Conservation (phyloP, 2,797 vertebrate species). For the Petrocephalus schoutedeni region DNA sequence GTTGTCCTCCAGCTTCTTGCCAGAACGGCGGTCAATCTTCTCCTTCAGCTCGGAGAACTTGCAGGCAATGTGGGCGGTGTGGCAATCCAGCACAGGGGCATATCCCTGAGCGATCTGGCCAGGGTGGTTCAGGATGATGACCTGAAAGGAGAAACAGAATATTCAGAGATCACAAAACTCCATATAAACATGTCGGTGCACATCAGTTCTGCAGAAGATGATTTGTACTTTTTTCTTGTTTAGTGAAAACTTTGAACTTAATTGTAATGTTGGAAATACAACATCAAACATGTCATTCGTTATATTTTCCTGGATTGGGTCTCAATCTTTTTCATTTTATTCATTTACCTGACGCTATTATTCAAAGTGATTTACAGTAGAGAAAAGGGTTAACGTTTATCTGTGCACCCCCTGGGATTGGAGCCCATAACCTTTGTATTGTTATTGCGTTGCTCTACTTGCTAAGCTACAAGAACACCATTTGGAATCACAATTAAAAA, state of each 20-base stretch:
- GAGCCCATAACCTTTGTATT: background rate
- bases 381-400: background rate
- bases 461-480: too few relatives aligned
- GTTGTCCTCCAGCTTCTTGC: slow-evolving; percentile 69
- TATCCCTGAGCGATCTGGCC: slow-evolving; percentile 67
- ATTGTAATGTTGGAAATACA: background rate
- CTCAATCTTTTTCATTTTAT: background rate
- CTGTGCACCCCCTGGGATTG: background rate
- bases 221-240: background rate
- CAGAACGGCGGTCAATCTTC: slow-evolving; percentile 68
- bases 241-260: background rate
- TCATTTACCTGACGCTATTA: background rate
- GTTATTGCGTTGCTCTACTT: background rate
- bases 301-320: background rate
- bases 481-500: background rate
- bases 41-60: slow-evolving; percentile 64
- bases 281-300: background rate
- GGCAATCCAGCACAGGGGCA: slow-evolving; percentile 68
- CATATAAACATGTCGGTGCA: background rate
- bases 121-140: slow-evolving; percentile 74
- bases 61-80: slow-evolving; percentile 72
- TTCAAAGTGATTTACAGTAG: background rate
- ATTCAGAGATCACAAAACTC: background rate
- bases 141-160: slow-evolving; percentile 42
- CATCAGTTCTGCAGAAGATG: background rate